Evolutionary conservation across 2,888 invertebrate species (phyloP).

Genomic region (Apotomis betuletana): DNA sequence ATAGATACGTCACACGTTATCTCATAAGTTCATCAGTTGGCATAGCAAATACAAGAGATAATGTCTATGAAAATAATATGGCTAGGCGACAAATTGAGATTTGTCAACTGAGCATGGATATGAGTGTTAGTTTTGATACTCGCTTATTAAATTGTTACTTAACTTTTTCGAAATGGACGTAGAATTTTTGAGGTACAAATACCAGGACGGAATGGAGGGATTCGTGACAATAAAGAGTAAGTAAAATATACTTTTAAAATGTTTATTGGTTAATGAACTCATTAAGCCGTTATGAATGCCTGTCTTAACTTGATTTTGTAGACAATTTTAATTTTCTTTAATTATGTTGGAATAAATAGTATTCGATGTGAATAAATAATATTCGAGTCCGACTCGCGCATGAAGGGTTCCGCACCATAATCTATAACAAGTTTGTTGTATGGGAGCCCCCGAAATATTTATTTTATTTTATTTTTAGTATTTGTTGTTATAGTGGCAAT

Average conservation of each 20-base stretch:
- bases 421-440: too few relatives aligned
- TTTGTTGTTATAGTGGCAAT: too few relatives aligned
- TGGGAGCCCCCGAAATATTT: too few relatives aligned
- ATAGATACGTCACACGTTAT: slow-evolving; percentile 8
- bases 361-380: too few relatives aligned
- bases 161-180: slow-evolving; percentile 62
- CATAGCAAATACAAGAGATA: slow-evolving; percentile 38
- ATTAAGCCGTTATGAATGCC: too few relatives aligned
- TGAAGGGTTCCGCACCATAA: too few relatives aligned
- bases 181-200: slow-evolving; percentile 67
- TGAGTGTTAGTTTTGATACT: not conserved
- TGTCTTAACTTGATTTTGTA: too few relatives aligned
- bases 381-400: too few relatives aligned
- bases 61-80: slow-evolving; percentile 9
- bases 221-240: slow-evolving; percentile 68
- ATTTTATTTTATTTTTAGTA: too few relatives aligned
- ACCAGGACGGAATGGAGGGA: slow-evolving; percentile 66
- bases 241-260: slow-evolving; percentile 45
- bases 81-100: not conserved
- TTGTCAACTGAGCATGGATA: slow-evolving; percentile 18
- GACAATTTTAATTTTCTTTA: too few relatives aligned
- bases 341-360: too few relatives aligned
- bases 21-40: slow-evolving; percentile 35
- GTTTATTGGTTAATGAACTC: not conserved
- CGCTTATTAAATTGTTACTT: not conserved